Conservation (phyloP, 2,113 vertebrate genomes). For the Antechinus flavipes region DNA sequence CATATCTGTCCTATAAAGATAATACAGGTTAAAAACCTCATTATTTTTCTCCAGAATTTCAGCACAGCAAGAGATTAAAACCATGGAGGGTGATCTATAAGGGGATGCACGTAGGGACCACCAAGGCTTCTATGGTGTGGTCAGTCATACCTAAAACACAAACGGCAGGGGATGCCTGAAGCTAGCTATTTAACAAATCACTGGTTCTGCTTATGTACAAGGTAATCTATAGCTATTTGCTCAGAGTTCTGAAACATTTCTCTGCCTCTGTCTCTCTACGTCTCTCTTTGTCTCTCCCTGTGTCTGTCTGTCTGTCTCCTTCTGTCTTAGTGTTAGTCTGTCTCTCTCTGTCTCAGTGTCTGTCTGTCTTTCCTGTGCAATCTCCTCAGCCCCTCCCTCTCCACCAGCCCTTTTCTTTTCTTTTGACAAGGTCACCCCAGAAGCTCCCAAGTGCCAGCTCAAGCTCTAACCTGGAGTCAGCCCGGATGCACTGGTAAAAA, state of each 20-base stretch:
- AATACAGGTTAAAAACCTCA: slow-evolving; percentile 32
- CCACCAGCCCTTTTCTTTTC: not conserved
- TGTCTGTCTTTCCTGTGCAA: not conserved
- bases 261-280: not conserved
- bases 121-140: not conserved
- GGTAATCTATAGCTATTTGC: not conserved
- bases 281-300: no score
- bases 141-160: not conserved
- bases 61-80: slow-evolving; percentile 35
- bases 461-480: slow-evolving; percentile 76
- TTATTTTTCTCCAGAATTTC: slow-evolving; percentile 35
- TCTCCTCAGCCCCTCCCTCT: not conserved
- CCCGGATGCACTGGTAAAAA: slow-evolving; percentile 79
- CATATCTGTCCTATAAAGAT: slow-evolving; percentile 1
- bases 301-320: no score
- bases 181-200: not conserved
- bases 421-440: not conserved
- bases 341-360: no score
- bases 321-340: no score
- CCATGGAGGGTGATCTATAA: not conserved
- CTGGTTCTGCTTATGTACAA: not conserved
- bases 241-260: not conserved
- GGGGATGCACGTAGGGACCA: not conserved
- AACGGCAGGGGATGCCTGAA: not conserved
- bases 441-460: not conserved